Base-by-base conservation (phyloP, 35 echinoderm and acorn worm species). In the Chiridota heheva region DNA sequence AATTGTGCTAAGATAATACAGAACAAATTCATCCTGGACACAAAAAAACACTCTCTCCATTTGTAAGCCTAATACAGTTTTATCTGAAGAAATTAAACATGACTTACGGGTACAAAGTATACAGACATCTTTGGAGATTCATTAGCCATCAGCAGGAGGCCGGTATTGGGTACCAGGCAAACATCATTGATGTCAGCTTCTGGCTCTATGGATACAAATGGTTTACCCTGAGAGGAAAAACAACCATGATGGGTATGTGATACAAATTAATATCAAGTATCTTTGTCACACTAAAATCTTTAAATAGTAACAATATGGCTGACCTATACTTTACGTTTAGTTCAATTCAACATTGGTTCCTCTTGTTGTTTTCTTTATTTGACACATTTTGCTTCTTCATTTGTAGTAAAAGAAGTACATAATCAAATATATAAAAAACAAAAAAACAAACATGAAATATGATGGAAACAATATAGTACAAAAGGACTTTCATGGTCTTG, bases 61-160 rank as follows among this genome's bases (percentile, higher is more conserved):
- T n/a, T n/a, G n/a, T n/a, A n/a, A n/a, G n/a, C n/a, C n/a, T n/a
- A n/a, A n/a, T n/a, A n/a, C n/a, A n/a, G n/a, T n/a, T n/a, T n/a
- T n/a, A n/a, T n/a, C n/a, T n/a, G n/a, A n/a, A 26, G 6, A 35
- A 36, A 12, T 36, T 4, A 3, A 36, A 6, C n/a, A 2, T 7
- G 22, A 63, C 87, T 87, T 83, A 90, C 87, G 15, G 93, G 93
- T 53, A 90, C 83, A 60, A 97, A 97, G 66, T 97, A 97, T 20
- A 83, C 75, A 2, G 70, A 72, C 70, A 97, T 80, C 43, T 91
- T 97, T 38, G 93, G 93, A 22, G 88, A 44, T 82, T 97, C 93
- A 72, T 81, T 90, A 6, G 93, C 93, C 72, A 90, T 91, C 4
- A 97, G 77, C 30, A 97, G 41, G 18, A 96, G 65, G 6, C 93